phyloP scores from a whole-genome alignment of 2,888 invertebrate species.

The Zaprionus bogoriensis region DNA sequence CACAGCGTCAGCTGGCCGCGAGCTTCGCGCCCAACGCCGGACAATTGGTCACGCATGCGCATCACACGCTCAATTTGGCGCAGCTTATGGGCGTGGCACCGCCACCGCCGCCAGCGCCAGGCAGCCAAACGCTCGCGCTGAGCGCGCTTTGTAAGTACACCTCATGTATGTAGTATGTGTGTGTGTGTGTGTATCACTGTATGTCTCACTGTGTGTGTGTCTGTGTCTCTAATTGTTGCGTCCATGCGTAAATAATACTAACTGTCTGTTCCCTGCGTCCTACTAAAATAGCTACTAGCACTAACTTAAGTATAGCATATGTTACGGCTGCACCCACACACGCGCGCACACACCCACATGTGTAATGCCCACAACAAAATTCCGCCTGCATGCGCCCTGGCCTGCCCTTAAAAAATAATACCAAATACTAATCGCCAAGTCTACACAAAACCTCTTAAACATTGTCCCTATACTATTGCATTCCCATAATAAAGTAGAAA shows the following conservation, averaged over 20 bases:
- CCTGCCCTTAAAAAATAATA: constrained; percentile 2
- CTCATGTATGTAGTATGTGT: constrained; percentile 10
- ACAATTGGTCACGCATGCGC: constrained; percentile 53
- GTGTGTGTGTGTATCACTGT: constrained; percentile 12
- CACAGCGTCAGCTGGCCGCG: constrained; percentile 43
- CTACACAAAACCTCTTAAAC: constrained; percentile 22
- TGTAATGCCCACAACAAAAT: constrained; percentile 6
- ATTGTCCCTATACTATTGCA: not conserved
- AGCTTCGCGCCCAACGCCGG: constrained; percentile 26
- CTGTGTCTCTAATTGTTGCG: constrained; percentile 37
- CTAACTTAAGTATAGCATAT: constrained; percentile 1
- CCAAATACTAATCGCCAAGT: constrained; percentile 14
- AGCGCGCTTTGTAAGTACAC: constrained; percentile 83
- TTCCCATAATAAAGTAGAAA: not conserved
- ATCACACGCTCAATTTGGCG: constrained; percentile 57
- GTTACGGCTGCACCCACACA: constrained; percentile 5
- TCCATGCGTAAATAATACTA: constrained; percentile 4
- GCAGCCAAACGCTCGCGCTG: constrained; percentile 76
- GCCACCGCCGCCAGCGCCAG: constrained; percentile 58
- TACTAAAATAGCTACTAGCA: not conserved
- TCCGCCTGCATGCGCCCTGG: constrained; percentile 52
- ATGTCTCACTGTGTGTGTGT: constrained; percentile 22
- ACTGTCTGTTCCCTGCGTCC: constrained; percentile 21
- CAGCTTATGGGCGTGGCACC: constrained; percentile 73
- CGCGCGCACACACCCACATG: constrained; percentile 7